phyloP scores from a whole-genome alignment of 2,797 vertebrate species.

The Pseudochaenichthys georgianus region DNA sequence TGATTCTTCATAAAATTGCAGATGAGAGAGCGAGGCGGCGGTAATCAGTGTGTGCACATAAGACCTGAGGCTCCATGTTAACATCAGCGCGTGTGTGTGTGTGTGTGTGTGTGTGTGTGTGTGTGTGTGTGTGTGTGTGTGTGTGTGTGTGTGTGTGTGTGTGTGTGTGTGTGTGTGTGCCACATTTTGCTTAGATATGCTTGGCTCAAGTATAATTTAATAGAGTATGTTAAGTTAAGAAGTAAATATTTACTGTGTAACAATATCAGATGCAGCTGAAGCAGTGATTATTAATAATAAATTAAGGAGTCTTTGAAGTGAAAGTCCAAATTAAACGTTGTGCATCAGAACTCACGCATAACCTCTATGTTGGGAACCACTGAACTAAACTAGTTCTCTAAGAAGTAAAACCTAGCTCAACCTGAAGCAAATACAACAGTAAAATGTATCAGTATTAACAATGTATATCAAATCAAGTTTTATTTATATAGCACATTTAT shows the following conservation, averaged over 20 bases:
- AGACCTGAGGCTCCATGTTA: conserved; percentile 26
- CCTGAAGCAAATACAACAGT: not conserved
- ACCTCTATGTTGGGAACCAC: not conserved
- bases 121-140: conserved; percentile 19
- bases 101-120: too few species aligned
- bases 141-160: conserved; percentile 13
- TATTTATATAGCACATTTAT: too few species aligned
- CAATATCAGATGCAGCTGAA: conserved; percentile 10
- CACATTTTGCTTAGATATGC: conserved; percentile 26
- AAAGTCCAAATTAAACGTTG: not conserved
- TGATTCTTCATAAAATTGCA: conserved; percentile 76
- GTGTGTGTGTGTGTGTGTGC: too few species aligned
- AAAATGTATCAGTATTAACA: not conserved
- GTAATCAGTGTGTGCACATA: conserved; percentile 47
- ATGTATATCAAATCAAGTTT: too few species aligned
- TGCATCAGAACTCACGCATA: not conserved
- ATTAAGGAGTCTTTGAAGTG: not conserved
- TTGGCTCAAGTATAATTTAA: conserved; percentile 20
- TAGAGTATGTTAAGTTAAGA: conserved; percentile 25
- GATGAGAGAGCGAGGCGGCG: conserved; percentile 60
- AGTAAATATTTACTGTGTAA: conserved; percentile 3
- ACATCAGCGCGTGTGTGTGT: too few species aligned
- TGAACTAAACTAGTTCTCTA: not conserved
- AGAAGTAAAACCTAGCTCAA: not conserved
- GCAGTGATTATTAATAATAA: not conserved